Conservation (phyloP, 1,140 invertebrate genomes). For the Drosophila ficusphila region DNA sequence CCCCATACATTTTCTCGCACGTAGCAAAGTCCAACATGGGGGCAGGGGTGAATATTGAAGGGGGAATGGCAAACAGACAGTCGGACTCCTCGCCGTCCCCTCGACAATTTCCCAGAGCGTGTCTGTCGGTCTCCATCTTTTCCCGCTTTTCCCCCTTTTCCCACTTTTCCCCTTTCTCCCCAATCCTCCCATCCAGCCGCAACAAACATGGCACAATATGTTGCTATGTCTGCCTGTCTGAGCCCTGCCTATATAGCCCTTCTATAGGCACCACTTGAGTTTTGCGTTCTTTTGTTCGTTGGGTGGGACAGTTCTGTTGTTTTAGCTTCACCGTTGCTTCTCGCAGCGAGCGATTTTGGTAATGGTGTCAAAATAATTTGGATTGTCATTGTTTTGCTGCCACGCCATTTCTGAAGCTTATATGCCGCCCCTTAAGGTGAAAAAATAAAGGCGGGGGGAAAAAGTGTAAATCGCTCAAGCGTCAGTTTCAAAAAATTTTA, state of each 20-base stretch:
- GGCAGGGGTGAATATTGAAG: constrained; percentile 1
- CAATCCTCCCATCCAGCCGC: too few relatives aligned
- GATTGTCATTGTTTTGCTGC: constrained; percentile 69
- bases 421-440: constrained; percentile 37
- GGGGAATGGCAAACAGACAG: constrained; percentile 9
- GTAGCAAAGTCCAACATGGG: constrained; percentile 22
- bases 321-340: neutral
- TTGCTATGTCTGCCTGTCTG: constrained; percentile 66
- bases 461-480: neutral
- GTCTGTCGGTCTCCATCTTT: constrained; percentile 20
- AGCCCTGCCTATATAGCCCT: constrained; percentile 23
- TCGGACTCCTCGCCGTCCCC: constrained; percentile 14
- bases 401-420: neutral
- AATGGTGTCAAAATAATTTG: constrained; percentile 81
- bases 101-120: constrained; percentile 42
- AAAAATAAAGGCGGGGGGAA: neutral
- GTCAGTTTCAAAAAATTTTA: neutral
- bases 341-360: constrained; percentile 52
- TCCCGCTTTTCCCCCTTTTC: constrained; percentile 1
- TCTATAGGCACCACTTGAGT: constrained; percentile 47
- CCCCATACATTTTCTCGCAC: constrained; percentile 19
- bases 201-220: constrained; percentile 71
- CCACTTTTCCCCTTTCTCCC: constrained; percentile 9
- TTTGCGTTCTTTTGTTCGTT: constrained; percentile 36
- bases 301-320: constrained; percentile 6